Evolutionary conservation across 2,888 invertebrate genomes (phyloP).

Genomic region (Standfussiana lucernea): DNA sequence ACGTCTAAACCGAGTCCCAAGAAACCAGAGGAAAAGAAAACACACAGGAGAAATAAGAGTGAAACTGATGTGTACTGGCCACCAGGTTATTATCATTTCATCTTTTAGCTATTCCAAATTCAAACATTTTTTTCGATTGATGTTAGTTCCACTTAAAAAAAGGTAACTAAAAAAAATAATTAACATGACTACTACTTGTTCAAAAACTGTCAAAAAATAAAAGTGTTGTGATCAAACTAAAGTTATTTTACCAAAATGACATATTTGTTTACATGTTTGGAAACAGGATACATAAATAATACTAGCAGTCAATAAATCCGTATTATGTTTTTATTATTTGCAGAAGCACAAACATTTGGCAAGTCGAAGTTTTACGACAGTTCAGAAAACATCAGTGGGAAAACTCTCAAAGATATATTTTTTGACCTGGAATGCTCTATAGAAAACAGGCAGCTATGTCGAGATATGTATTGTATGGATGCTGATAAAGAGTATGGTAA

Average conservation of each 20-base stretch:
- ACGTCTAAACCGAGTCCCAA: constrained; percentile 84
- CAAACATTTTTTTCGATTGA: neutral
- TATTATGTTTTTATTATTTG: constrained; percentile 56
- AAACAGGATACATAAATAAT: too few species aligned
- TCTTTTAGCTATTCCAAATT: neutral
- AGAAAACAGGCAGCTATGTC: constrained; percentile 94
- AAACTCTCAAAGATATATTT: constrained; percentile 92
- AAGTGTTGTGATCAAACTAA: neutral
- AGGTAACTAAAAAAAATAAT: too few species aligned
- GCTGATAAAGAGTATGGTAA: constrained; percentile 92
- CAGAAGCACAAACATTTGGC: constrained; percentile 86
- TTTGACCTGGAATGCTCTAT: constrained; percentile 97
- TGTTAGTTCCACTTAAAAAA: neutral
- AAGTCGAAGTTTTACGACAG: constrained; percentile 92
- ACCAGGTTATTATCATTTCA: constrained; percentile 78
- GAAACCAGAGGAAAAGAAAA: constrained; percentile 87
- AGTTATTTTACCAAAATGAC: neutral
- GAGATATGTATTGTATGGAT: constrained; percentile 95
- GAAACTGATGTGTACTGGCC: constrained; percentile 94
- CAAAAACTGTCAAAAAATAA: neutral
- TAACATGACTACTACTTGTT: too few species aligned
- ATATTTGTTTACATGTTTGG: neutral
- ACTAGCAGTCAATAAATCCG: neutral
- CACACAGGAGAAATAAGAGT: constrained; percentile 93
- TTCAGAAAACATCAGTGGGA: constrained; percentile 83